Base-by-base conservation (phyloP, 1,140 invertebrate genomes). In the Uloborus diversus region DNA sequence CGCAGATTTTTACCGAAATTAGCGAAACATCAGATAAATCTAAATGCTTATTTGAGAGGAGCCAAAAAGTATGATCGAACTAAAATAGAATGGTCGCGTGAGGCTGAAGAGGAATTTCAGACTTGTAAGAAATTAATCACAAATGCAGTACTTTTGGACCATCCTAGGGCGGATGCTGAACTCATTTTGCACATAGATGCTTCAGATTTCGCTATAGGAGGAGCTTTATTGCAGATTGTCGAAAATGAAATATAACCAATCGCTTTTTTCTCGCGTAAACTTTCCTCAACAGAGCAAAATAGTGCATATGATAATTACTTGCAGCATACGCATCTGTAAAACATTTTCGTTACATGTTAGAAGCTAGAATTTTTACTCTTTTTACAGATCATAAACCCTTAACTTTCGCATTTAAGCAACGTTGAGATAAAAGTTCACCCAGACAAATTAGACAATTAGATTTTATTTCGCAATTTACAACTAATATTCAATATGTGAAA, bases 381-480 rank as follows among this genome's bases (percentile, higher is more conserved):
- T 82, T 20, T 25, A 85, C 84, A 0, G 83, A 86, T 73, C 85
- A 86, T 65, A 84, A 83, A 62, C 84, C 82, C 0, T 75, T 87
- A 37, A 83, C 47, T 0, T 83, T 42, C 65, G 84, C 83, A 3
- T 82, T 85, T 56, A 35, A 13, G 14, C 53, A 80, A 53, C 62
- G 53, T 4, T 28, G 35, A 3, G 82, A 84, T 14, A 51, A 59
- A 70, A 49, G 68, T 20, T 80, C 82, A 35, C 79, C 85, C 2
- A 11, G 81, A n/a, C 82, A 86, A 51, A 13, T 13, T 9, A 13
- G 81, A 11, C 84, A 88, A 7, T 65, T 88, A 0, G 84, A 87
- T 70, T 86, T 81, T 17, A 86, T 88, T 14, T 68, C 83, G 0
- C 86, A 87, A 80, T 87, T 86, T 69, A 85, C 84, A 0, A 86